phyloP scores from a whole-genome alignment of 1,140 invertebrate genomes.

The Cotesia chilonis region DNA sequence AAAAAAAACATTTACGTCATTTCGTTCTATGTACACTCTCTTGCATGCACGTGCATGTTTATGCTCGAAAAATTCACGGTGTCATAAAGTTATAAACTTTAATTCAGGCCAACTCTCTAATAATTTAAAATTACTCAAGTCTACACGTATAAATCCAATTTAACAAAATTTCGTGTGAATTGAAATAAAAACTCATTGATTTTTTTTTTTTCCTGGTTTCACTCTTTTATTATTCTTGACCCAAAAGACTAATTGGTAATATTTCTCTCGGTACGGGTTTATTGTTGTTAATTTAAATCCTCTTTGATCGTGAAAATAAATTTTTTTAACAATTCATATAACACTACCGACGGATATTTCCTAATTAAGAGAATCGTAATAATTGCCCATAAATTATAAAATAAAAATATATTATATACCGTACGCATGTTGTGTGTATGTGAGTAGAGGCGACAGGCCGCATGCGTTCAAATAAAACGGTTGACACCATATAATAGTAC shows the following conservation, averaged over 20 bases:
- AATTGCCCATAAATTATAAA: no score
- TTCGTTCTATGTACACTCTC: neutral
- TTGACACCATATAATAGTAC: neutral
- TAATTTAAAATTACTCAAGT: neutral
- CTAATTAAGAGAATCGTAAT: no score
- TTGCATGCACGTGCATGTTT: neutral
- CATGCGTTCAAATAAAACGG: neutral
- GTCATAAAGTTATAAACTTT: slow-evolving; percentile 23
- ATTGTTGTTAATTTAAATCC: no score
- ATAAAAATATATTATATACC: no score
- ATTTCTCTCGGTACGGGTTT: no score
- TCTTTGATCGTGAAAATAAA: no score
- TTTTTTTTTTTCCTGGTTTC: neutral
- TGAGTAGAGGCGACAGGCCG: slow-evolving; percentile 16
- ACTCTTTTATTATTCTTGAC: slow-evolving; percentile 1
- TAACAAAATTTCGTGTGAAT: neutral
- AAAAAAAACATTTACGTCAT: neutral
- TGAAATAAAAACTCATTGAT: neutral
- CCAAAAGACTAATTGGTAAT: neutral
- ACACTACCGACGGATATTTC: no score
- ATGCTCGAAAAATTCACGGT: neutral
- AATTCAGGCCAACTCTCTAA: slow-evolving; percentile 17
- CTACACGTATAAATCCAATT: neutral
- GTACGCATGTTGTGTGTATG: no score
- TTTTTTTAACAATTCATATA: no score